Evolutionary conservation across 2,888 invertebrate genomes (phyloP), one percentile per base, ranked within the genome.

Genomic region (Drosophila dives): DNA sequence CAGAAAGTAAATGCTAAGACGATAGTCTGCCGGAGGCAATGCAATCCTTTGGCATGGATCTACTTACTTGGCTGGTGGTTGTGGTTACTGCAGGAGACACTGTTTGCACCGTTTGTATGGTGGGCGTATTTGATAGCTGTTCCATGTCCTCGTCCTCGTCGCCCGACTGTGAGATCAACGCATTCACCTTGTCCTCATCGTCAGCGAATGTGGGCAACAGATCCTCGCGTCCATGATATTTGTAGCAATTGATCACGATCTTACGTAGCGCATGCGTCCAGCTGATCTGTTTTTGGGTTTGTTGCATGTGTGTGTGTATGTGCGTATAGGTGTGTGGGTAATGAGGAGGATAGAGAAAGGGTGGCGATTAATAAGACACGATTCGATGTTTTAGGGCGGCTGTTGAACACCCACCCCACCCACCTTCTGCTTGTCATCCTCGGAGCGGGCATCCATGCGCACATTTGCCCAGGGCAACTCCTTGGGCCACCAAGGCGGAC

Each of bases 391-490:
- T 63, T 54, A 72, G 76, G 75, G 81, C 70, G 78, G 72, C 67
- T 75, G 55, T 81, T 75, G 70, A 83, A 83, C 82, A 86, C 80
- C 75, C 82, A 85, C 83, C 86, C 81, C 86, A 80, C 71, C 76
- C 93, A 98, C 98, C 95, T 98, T 98, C 93, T 98, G 98, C 92
- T 99, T 99, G 92, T 99, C 98, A 91, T 99, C 98, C 92, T 99
- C 99, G 26, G 97, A 96, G 80, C 99, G 94, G 3, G 98, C 99
- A 94, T 99, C 99, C 97, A 98, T 98, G 83, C 99, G 95, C 17
- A 99, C 99, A 94, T 99, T 99, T 71, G 99, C 99, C 99, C 99
- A 99, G 8, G 99, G 99, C 89, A 99, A 94, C 94, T 99, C 99
- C 93, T 97, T 97, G 29, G 99, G 99, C 99, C 99, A 99, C 99